Base-by-base conservation (phyloP, 2,797 vertebrate species). In the Vultur gryphus region DNA sequence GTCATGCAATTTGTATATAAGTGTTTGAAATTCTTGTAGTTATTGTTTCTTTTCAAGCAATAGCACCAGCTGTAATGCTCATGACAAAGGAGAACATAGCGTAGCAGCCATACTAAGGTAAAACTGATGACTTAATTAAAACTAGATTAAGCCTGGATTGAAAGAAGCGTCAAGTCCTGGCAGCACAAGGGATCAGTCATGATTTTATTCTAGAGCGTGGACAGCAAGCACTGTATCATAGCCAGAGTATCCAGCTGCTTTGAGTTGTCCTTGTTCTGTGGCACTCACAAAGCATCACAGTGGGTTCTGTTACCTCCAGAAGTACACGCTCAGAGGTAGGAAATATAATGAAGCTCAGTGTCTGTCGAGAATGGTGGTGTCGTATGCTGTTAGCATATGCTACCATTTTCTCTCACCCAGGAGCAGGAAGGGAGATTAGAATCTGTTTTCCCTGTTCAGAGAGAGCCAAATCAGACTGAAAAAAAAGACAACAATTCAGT, bases 41-140 rank as follows among this genome's bases (percentile, higher is more conserved):
- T 67, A 8, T 13, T 78, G 13, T 46, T 95, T 33, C 43, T 78
- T 93, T 93, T 90, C 59, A 81, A 86, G 48, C 25, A 72, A 7
- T 72, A 78, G 10, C 10, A 33, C 11, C 13, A 48, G 3, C 33
- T 67, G 23, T 70, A 94, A 59, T 62, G 70, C 9, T 71, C 13
- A 14, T n/a, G 29, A 39, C 25, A 64, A 77, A 73, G 55, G 49
- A 80, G 31, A 61, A 54, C 33, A 11, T 39, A 90, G 16, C 31
- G 33, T 35, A 90, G 35, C 23, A 72, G 28, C 11, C 13, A 64
- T 51, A 41, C 15, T 48, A 49, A 84, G 19, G 21, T 58, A 61
- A 43, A 93, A 57, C 13, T 54, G 33, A 55, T 81, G 57, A 31
- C 21, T 71, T 81, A 37, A 37, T 58, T 62, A 39, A 81, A 91